Conservation (phyloP, 2,797 vertebrate species). For the Xenopus petersii region DNA sequence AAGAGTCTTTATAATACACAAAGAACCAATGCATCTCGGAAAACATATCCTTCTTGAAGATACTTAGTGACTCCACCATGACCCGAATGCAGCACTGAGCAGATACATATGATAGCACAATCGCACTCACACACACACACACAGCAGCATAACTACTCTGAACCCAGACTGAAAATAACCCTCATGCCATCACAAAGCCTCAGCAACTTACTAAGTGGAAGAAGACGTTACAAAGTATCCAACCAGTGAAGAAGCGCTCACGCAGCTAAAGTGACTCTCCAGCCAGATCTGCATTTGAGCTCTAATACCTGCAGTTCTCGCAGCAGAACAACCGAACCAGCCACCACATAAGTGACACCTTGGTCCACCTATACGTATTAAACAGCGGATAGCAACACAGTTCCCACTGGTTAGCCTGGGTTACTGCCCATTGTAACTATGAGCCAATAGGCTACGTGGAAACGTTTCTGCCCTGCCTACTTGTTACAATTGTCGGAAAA, state of each 20-base stretch:
- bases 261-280: constrained; percentile 29
- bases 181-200: constrained; percentile 1
- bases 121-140: not conserved
- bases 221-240: constrained; percentile 27
- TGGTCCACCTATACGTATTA: constrained; percentile 37
- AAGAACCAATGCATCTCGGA: too few relatives aligned
- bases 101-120: not conserved
- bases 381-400: constrained; percentile 40
- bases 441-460: not conserved
- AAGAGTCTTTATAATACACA: too few relatives aligned
- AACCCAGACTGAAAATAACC: not conserved
- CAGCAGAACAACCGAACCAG: constrained; percentile 23
- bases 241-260: not conserved
- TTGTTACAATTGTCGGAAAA: not conserved
- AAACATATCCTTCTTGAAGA: too few relatives aligned
- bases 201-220: constrained; percentile 33
- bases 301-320: constrained; percentile 37
- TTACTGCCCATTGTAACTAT: not conserved
- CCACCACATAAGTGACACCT: constrained; percentile 35
- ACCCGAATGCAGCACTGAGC: not conserved
- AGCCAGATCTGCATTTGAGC: constrained; percentile 43
- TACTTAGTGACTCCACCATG: not conserved
- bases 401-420: constrained; percentile 6
- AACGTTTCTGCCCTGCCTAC: not conserved
- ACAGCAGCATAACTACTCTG: not conserved